Base-by-base conservation (phyloP, 2,113 vertebrate species). In the Pica pica region DNA sequence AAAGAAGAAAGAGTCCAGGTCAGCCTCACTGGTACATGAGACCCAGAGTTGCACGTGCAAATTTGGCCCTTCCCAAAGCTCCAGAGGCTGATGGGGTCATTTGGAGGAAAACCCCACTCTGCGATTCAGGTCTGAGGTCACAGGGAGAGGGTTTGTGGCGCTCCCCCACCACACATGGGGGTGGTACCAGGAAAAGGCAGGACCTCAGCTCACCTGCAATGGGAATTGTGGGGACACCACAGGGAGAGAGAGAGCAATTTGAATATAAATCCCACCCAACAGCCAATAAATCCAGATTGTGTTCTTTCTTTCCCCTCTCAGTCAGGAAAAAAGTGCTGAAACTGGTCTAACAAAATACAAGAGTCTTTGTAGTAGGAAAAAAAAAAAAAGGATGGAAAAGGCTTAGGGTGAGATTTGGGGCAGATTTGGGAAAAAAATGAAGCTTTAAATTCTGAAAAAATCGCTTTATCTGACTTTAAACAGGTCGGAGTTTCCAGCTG, bases 231-330 rank as follows among this genome's bases (percentile, higher is more conserved):
- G 20, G 73, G 46, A 49, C 22, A 24, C 17, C 56, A 10, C 31
- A 50, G 60, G 55, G 27, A 33, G 42, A 35, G 42, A 35, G 87
- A 53, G 50, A 63, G 12, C 8, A 31, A 23, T 55, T 19, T 63
- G 65, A 85, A 73, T 74, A 52, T 57, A 77, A 91, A 93, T 78
- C 70, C 55, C 82, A 55, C 41, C 20, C 0, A 0, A 44, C 35
- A 89, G 65, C 41, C 27, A 55, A 52, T 74, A 93, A 92, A 90
- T 95, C 65, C 77, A 60, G 26, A 31, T 53, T 57, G 37, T 49
- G 39, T 52, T 87, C 53, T 64, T 87, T 60, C 49, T 63, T 76
- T 17, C 30, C 52, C 11, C 17, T 10, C 39, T 49, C 49, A 11
- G 68, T 79, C 53, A 79, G 46, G 57, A 46, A 65, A 64, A 60